Percentiles rank a stretch among this genome's conserved stretches.
Evolutionary conservation across 2,888 invertebrate species (phyloP).

Genomic region (Lycocerus yunnanus): DNA sequence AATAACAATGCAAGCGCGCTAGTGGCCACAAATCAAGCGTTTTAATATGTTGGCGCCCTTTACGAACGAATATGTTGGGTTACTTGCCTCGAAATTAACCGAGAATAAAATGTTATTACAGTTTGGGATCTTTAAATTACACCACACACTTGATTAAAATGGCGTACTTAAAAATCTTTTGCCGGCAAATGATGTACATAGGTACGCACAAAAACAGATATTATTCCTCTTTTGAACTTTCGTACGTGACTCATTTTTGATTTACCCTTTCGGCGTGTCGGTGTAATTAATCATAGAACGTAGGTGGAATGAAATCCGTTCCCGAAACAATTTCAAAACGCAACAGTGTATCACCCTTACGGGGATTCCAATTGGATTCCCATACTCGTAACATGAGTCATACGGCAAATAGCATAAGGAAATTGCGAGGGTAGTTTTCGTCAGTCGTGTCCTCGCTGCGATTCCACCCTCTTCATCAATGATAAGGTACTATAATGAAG

Average conservation of each 20-base stretch:
- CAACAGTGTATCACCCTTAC: slow-evolving; percentile 36
- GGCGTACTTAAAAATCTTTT: no score
- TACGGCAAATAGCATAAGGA: slow-evolving; percentile 51
- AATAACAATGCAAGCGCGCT: slow-evolving; percentile 26
- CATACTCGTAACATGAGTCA: slow-evolving; percentile 51
- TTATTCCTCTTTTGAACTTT: neutral
- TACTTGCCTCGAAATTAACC: slow-evolving; percentile 34
- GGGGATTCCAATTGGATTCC: slow-evolving; percentile 52
- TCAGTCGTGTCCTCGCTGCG: slow-evolving; percentile 26
- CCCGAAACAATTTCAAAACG: slow-evolving; percentile 22
- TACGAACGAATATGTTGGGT: slow-evolving; percentile 29
- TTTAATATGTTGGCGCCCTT: slow-evolving; percentile 44
- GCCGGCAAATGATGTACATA: no score
- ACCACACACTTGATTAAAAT: neutral
- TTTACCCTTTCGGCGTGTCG: neutral
- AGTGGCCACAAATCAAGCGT: slow-evolving; percentile 46
- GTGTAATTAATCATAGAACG: slow-evolving; percentile 23
- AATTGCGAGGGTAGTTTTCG: slow-evolving; percentile 44
- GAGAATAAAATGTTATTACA: slow-evolving; percentile 33
- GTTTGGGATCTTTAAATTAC: slow-evolving; percentile 16
- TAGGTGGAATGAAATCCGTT: slow-evolving; percentile 22
- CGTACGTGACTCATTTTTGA: neutral
- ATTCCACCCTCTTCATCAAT: slow-evolving; percentile 41
- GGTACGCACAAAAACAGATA: neutral
- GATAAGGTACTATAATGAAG: slow-evolving; percentile 56